Evolutionary conservation across 2,113 vertebrate species (phyloP).

Genomic region (Parotia lawesii): DNA sequence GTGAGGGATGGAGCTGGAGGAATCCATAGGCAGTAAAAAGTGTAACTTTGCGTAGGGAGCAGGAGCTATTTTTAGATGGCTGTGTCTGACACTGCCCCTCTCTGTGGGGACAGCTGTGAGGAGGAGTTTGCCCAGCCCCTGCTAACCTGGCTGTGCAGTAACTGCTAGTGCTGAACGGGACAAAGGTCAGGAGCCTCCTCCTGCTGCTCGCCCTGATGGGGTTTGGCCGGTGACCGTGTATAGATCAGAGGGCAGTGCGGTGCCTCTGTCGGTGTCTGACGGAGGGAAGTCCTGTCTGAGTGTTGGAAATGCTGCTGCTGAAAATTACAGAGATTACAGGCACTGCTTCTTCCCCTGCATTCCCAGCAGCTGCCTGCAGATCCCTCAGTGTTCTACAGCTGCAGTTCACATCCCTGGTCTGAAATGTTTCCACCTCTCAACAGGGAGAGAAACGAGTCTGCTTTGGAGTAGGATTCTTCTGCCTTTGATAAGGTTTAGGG

Average conservation of each 20-base stretch:
- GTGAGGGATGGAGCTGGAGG: neutral
- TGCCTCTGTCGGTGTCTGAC: rapidly evolving
- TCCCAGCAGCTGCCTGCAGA: neutral
- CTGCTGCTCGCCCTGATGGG: neutral
- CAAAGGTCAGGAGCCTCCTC: neutral
- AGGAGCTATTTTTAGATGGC: neutral
- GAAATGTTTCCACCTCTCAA: neutral
- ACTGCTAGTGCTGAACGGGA: neutral
- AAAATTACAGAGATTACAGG: neutral
- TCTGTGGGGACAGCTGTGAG: neutral
- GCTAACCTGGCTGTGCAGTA: neutral
- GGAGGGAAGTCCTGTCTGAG: rapidly evolving
- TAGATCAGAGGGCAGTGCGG: neutral
- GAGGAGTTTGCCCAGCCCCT: neutral
- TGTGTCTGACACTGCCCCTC: neutral
- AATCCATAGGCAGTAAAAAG: neutral
- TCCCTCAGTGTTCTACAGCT: neutral
- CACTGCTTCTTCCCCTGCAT: neutral
- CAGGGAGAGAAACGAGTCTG: neutral
- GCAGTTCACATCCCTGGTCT: neutral
- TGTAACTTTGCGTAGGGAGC: neutral
- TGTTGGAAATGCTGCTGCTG: rapidly evolving
- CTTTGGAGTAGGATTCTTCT: neutral
- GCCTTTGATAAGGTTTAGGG: neutral
- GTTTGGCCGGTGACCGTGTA: rapidly evolving